Evolutionary conservation across 2,113 vertebrate species (phyloP), one percentile per base, ranked within the genome.

Genomic region (Bufo bufo): DNA sequence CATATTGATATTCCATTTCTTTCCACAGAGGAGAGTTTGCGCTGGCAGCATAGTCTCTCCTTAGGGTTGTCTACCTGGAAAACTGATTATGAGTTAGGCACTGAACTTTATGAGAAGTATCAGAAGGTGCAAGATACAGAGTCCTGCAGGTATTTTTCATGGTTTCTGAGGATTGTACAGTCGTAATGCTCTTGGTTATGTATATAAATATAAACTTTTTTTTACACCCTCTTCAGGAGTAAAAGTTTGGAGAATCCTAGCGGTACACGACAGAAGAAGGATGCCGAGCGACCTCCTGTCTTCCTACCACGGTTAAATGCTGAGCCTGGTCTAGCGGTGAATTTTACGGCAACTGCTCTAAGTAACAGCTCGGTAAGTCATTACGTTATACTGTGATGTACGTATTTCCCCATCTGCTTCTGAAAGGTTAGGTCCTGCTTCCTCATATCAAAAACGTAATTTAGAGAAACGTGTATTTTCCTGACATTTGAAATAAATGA

Each of bases 301-400:
- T 91, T 91, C 87, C 90, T 96, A 95, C 98, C 97, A 1, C 95
- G 97, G 45, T 89, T 99, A 80, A 92, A 95, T 19, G 82, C 92
- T 16, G 95, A 98, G 69, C 93, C 94, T 3, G 92, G 94, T 47
- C 90, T 95, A 6, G 89, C 92, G 0, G 85, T 99, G 63, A 97
- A 96, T 89, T 99, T 99, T 91, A 97, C 95, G 59, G 96, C 97
- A 50, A 97, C 97, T 12, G 96, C 97, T 4, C 94, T 99, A 54
- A 97, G 96, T 91, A 97, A 94, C 85, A 98, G 96, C 71, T 95
- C 95, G 96, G 98, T 99, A 89, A 93, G 4, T 71, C 4, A 23
- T 93, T 3, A 56, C 58, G 66, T 3, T 23, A 9, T 11, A 20
- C 58, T 65, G 3, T 43, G 2, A 78, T 6, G 5, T 33, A 33